Base-by-base conservation (phyloP, 2,797 vertebrate genomes). In the Urophycis tenuis region DNA sequence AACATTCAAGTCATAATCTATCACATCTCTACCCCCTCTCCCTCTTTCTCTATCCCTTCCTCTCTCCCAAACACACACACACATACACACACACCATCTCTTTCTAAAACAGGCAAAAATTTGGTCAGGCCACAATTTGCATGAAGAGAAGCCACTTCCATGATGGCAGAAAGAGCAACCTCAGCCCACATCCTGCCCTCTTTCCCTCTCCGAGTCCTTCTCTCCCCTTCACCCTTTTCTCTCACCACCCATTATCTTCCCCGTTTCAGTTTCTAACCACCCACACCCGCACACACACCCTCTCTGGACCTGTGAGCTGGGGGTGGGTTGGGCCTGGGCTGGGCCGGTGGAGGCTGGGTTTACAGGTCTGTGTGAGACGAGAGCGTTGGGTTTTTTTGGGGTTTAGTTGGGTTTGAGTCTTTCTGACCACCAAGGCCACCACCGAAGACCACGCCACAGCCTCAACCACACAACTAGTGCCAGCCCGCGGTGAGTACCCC, bases 91-190 rank as follows among this genome's bases (percentile, higher is more conserved):
- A 39, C 72, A 73, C 19, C 15, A 41, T 30, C 83, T 60, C 22
- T 25, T 60, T 60, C 53, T 60, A 60, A 60, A 60, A 60, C 53
- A 25, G 53, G 53, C 83, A 81, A 87, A 80, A 86, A 5, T 87
- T 75, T 84, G 84, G 85, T 84, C 80, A 82, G 82, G 85, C 79
- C 82, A 78, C 25, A 76, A 90, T 92, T 92, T 92, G 90, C 91
- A 92, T 92, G 77, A 74, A 75, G 72, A 76, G 33, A 87, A 84
- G 79, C 88, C 88, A 91, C 86, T 85, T 90, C 88, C 87, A 89
- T 8, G 73, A 81, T 64, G 77, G 75, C 77, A 45, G 75, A 60
- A 60, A n/a, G 53, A 39, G 81, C 15, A 25, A 78, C 31, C 71
- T 76, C 15, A 86, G 85, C 49, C 90, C 90, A 92, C 89, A 91